Evolutionary conservation across 2,888 invertebrate species (phyloP), one percentile per base, ranked within the genome.

Genomic region (Loripinus fragilis): DNA sequence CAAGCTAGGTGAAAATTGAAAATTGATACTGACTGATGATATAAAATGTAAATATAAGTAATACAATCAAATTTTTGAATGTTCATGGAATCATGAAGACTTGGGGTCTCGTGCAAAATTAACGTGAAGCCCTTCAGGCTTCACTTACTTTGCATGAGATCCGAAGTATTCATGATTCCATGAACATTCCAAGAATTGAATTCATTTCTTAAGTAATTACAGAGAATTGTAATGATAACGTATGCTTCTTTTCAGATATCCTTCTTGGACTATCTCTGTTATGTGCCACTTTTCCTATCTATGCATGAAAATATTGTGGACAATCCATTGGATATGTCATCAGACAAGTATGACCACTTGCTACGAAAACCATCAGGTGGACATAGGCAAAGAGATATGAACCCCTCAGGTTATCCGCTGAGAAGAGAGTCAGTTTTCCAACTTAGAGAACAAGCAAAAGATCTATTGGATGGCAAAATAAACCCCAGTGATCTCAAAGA

Each of bases 201-300:
- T n/a, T n/a, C n/a, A n/a, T n/a, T n/a, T n/a, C n/a, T n/a, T n/a
- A n/a, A n/a, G n/a, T n/a, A n/a, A n/a, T n/a, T n/a, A n/a, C n/a
- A n/a, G n/a, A n/a, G n/a, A n/a, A n/a, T n/a, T n/a, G n/a, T n/a
- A n/a, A n/a, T n/a, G n/a, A n/a, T n/a, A n/a, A n/a, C n/a, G n/a
- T n/a, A n/a, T n/a, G n/a, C 23, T 48, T 25, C 28, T n/a, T 84
- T 86, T 28, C 88, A 93, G 93, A 92, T 93, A 35, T 92, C 92
- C 1, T 93, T 93, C 83, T 83, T 93, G 50, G 93, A 93, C 82
- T 93, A 93, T 77, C 86, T 93, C 67, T 90, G 90, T 72, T 93
- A 93, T 83, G 93, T 93, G 50, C 93, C 93, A 3, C 87, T 93
- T 33, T 93, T 93, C 87, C 85, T 93, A 81, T 93, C 93, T 7